Conservation (phyloP, 2,888 invertebrate species). For the Drepana falcataria region DNA sequence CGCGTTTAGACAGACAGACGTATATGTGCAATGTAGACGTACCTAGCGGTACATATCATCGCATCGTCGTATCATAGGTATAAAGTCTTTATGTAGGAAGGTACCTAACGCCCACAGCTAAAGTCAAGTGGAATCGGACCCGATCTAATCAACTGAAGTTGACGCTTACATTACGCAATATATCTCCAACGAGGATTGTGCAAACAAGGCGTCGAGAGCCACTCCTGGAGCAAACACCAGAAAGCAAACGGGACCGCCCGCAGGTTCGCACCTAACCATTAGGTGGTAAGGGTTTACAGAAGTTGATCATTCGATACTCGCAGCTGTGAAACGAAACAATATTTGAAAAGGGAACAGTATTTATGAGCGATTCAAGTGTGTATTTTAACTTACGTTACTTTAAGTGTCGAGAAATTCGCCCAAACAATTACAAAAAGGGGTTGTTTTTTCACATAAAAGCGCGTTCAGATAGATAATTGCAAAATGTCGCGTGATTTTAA, state of each 20-base stretch:
- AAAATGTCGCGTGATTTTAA: background rate
- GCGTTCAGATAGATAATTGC: background rate
- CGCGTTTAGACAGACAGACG: too few species aligned
- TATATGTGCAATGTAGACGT: too few species aligned
- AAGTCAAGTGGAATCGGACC: background rate
- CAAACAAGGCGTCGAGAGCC: slow-evolving; percentile 20
- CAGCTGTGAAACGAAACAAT: slow-evolving; percentile 9
- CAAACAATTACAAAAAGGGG: background rate
- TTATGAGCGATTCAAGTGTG: background rate
- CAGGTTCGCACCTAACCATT: slow-evolving; percentile 56
- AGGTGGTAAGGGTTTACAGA: slow-evolving; percentile 37
- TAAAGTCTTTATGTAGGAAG: too few species aligned
- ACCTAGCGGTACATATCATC: too few species aligned
- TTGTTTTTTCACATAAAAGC: background rate
- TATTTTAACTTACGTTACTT: background rate
- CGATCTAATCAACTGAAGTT: background rate
- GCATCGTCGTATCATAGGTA: too few species aligned
- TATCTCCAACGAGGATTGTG: background rate
- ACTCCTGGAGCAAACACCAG: slow-evolving; percentile 42
- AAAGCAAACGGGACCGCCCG: slow-evolving; percentile 68
- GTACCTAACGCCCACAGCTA: background rate
- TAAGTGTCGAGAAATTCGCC: background rate
- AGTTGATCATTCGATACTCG: slow-evolving; percentile 32
- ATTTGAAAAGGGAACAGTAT: background rate
- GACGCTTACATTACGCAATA: slow-evolving; percentile 2